Base-by-base conservation (phyloP, 1,140 invertebrate species). In the Acromyrmex echinatior region DNA sequence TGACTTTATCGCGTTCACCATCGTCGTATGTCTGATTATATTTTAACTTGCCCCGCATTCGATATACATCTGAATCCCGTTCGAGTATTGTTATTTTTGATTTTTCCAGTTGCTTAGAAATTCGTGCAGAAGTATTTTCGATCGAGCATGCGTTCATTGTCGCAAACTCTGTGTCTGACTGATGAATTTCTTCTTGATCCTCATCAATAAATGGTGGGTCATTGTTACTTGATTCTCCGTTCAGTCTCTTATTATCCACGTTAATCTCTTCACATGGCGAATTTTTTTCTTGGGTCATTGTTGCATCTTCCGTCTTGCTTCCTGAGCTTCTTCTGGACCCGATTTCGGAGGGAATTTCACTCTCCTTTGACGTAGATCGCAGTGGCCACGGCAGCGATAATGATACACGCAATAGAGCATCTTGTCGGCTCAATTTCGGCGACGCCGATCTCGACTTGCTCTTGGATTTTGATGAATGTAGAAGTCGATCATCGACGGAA, bases 321-420 rank as follows among this genome's bases (percentile, higher is more conserved):
- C n/a, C 35, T 5, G 77, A 80, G 25, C 21, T 35, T 31, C 62
- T 63, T 35, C 62, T 86, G 45, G 18, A 49, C 3, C 71, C 63
- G 3, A 28, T 2, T 62, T 81, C 60, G 28, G 16, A 31, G 2
- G 49, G 28, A 2, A 4, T 10, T 2, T 90, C 88, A 1, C 49
- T 58, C 0, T 91, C 77, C 12, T 87, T 91, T 10, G 82, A 81
- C 0, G 60, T 49, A 1, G 82, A 49, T 0, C 89, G 82, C 12
- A 91, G 68, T 0, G 87, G 78, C 90, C 90, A 91, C 1, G 86
- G 87, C 6, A 91, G n/a, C 0, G 90, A 86, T 4, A 91, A 60
- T 0, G 89, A 86, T 28, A 88, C 71, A 0, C 89, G 80, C 28
- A 73, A 12, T 0, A 91, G 49, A 2, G 73, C 74, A 0, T 91